A percentile compares a stretch with the other conserved stretches of the same genome.
Evolutionary conservation across 2,797 vertebrate genomes (phyloP).

Genomic region (Chromis chromis): DNA sequence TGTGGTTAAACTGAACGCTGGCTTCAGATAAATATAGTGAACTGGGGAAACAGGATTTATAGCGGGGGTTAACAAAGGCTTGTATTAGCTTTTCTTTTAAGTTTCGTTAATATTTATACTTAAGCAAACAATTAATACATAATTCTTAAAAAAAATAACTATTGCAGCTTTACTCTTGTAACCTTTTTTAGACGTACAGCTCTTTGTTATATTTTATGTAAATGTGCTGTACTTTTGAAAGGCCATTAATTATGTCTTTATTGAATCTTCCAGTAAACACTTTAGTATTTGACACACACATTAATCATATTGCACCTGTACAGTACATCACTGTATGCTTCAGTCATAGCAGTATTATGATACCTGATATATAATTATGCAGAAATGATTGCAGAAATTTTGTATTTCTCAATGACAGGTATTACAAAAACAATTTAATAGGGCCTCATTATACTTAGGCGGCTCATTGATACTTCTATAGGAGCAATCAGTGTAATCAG

Average conservation of each 20-base stretch:
- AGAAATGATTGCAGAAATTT: too few species aligned
- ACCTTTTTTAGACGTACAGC: not conserved
- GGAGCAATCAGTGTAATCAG: not conserved
- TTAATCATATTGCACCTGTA: not conserved
- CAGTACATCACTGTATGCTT: too few species aligned
- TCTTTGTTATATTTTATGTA: not conserved
- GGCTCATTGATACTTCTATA: not conserved
- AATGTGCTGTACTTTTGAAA: not conserved
- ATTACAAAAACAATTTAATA: not conserved
- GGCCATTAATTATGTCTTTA: not conserved
- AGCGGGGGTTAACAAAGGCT: conserved; percentile 29
- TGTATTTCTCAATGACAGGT: not conserved
- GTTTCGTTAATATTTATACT: not conserved
- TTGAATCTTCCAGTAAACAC: not conserved
- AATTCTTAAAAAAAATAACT: conserved; percentile 5
- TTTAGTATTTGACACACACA: not conserved
- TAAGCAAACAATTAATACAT: conserved; percentile 2
- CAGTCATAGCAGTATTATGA: too few species aligned
- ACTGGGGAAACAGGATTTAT: conserved; percentile 23
- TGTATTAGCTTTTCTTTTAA: conserved; percentile 1
- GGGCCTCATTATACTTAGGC: not conserved
- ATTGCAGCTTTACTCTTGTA: not conserved
- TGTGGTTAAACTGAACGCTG: conserved; percentile 24
- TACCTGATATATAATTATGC: too few species aligned
- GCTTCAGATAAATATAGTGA: conserved; percentile 36